Evolutionary conservation across 2,888 invertebrate genomes (phyloP).

Genomic region (Druceiella hillmani): DNA sequence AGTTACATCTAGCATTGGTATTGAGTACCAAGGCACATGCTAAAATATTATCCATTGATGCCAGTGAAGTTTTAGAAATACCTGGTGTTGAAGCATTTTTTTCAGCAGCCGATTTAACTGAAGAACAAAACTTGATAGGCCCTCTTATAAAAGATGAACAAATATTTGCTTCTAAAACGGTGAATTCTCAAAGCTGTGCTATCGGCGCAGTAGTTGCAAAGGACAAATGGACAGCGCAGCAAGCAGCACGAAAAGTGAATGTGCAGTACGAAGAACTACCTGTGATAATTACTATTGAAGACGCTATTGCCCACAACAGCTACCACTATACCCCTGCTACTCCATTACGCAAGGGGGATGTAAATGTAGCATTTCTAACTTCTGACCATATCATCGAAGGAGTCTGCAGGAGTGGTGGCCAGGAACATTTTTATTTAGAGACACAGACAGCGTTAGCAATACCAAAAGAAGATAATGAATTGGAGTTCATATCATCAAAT

Average conservation of each 20-base stretch:
- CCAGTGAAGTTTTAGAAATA: conserved; percentile 63
- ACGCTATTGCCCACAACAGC: conserved; percentile 74
- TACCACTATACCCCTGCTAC: conserved; percentile 54
- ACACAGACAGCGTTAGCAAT: conserved; percentile 69
- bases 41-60: conserved; percentile 68
- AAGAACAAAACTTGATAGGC: conserved; percentile 62
- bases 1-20: conserved; percentile 77
- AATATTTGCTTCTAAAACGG: conserved; percentile 72
- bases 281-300: conserved; percentile 81
- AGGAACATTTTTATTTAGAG: conserved; percentile 97
- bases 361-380: conserved; percentile 59
- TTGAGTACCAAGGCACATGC: conserved; percentile 79
- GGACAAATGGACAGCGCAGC: conserved; percentile 73
- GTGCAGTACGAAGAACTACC: conserved; percentile 81
- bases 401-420: conserved; percentile 74
- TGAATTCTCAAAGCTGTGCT: conserved; percentile 73
- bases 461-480: conserved; percentile 76
- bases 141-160: conserved; percentile 76
- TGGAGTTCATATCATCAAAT: conserved; percentile 78
- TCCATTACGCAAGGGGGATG: conserved; percentile 61
- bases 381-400: conserved; percentile 74
- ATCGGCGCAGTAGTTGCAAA: conserved; percentile 78
- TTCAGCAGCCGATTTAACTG: conserved; percentile 69
- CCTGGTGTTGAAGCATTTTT: conserved; percentile 81
- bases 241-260: conserved; percentile 74